Evolutionary conservation across 2,797 vertebrate genomes (phyloP), one percentile per base, ranked within the genome.

Genomic region (Aeoliscus strigatus): DNA sequence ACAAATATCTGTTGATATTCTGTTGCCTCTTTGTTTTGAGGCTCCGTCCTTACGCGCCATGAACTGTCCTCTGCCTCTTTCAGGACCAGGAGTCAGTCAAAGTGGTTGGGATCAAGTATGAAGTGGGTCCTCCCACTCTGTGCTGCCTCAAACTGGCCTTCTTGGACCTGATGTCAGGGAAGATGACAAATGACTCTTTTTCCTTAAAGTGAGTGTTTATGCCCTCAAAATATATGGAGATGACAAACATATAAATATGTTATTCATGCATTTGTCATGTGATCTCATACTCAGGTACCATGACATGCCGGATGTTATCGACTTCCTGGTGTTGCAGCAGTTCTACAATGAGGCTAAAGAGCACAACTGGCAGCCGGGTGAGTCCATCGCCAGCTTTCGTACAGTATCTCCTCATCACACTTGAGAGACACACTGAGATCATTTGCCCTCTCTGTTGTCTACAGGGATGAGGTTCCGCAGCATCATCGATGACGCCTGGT

Each of bases 281-380:
- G 2, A 18, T 40, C 39, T 28, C 25, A 55, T n/a, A n/a, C n/a
- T n/a, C n/a, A 99, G 96, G 75, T 99, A 98, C 81, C 96, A 99
- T 11, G 96, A 99, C 76, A 98, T 99, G 96, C 96, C 94, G n/a
- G 96, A 99, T 77, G 96, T 99, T 73, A 98, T 99, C 60, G 96
- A 99, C 71, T 99, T 99, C 77, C 88, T 99, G 82, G 93, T 99
- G 61, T 87, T 98, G 74, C 92, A 93, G 81, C 96, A 97, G 71
- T 96, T 96, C 87, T 98, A 97, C 83, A 94, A 92, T 21, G 94
- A 97, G 79, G 96, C 94, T 77, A 94, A 91, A 90, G 92, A 94
- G 79, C 91, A 87, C 68, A 97, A 97, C 84, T 99, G 94, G 95
- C 93, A 93, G 77, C 89, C 92, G 58, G 93, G 96, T 97, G 66